These are phyloP conservation scores for Neosalanx taihuensis DNA, from an alignment of 2,797 vertebrate species.

Conservation along the genomic window DNA sequence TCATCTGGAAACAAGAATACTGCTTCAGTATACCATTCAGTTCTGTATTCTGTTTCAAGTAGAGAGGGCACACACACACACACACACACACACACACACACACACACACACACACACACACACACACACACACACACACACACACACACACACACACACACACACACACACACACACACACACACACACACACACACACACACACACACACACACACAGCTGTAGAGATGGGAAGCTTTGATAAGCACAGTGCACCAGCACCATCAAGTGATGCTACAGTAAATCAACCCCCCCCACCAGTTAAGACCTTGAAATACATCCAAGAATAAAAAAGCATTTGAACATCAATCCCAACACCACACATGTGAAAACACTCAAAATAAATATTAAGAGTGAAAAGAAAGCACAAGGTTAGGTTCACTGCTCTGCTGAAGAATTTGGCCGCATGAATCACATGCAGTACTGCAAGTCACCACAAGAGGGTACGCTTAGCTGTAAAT, in stretches of 20 bases:
- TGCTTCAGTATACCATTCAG: too few relatives aligned
- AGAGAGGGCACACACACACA: not conserved
- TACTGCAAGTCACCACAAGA: not conserved
- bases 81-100: slow-evolving; percentile 25
- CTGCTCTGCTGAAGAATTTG: not conserved
- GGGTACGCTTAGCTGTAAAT: not conserved
- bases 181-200: slow-evolving; percentile 25
- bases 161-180: slow-evolving; percentile 25
- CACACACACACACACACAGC: slow-evolving; percentile 28
- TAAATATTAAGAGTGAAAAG: not conserved
- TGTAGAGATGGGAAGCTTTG: not conserved
- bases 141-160: slow-evolving; percentile 25
- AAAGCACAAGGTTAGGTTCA: not conserved
- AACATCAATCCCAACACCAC: too few relatives aligned
- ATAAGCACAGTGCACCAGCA: slow-evolving; percentile 51
- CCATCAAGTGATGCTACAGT: slow-evolving; percentile 55
- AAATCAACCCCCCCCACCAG: slow-evolving; percentile 27
- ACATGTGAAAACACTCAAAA: not conserved
- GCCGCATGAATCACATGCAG: not conserved
- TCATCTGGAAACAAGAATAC: too few relatives aligned
- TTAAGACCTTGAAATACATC: not conserved
- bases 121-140: slow-evolving; percentile 25
- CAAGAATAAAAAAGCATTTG: not conserved
- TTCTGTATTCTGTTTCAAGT: too few relatives aligned
- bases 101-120: slow-evolving; percentile 25